Evolutionary conservation across 2,888 invertebrate species (phyloP).

Genomic region (Rotaria sp.): DNA sequence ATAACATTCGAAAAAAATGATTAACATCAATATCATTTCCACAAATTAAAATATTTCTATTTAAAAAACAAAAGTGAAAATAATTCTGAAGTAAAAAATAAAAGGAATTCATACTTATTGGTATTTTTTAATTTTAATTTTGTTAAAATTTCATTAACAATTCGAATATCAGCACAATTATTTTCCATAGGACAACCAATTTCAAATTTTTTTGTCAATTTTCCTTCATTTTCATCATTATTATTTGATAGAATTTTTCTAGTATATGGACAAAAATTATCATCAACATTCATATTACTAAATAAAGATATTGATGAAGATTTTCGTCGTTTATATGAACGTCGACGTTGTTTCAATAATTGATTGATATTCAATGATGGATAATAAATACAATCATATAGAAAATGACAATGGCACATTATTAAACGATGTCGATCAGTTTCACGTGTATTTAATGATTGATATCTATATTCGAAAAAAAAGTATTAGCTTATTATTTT

Average conservation of each 20-base stretch:
- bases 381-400: conserved; percentile 8
- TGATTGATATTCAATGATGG: neutral
- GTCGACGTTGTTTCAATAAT: neutral
- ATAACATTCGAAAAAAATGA: neutral
- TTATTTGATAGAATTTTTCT: neutral
- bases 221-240: neutral
- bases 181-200: conserved; percentile 1
- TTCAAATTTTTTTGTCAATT: neutral
- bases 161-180: neutral
- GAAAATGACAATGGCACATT: conserved; percentile 23
- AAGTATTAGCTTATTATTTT: neutral
- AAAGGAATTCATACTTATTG: neutral
- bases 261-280: neutral
- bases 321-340: conserved; percentile 19
- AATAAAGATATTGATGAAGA: neutral
- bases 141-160: neutral
- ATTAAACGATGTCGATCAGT: conserved; percentile 11
- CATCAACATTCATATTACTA: neutral
- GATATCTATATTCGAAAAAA: neutral
- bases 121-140: neutral
- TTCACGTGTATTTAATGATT: neutral
- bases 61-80: neutral
- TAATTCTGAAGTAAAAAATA: neutral
- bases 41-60: neutral
- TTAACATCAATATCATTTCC: neutral